Evolutionary conservation across 2,113 vertebrate species (phyloP).

Genomic region (Tychaedon coryphoeus): DNA sequence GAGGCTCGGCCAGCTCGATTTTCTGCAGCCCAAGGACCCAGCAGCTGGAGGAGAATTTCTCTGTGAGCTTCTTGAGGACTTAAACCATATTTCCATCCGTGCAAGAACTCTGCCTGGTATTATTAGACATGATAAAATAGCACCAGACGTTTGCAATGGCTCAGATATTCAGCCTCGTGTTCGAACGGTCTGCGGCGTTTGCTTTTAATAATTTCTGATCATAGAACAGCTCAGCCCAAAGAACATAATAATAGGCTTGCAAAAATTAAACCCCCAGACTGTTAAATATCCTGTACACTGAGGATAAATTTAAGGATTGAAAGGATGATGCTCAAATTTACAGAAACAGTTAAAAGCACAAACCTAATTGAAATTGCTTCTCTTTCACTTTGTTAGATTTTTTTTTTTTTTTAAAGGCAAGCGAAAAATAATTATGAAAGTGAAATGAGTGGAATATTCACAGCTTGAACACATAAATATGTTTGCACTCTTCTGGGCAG

Average conservation of each 20-base stretch:
- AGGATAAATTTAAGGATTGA: background rate
- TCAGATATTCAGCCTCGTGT: background rate
- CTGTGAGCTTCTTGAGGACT: background rate
- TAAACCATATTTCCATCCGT: conserved; percentile 5
- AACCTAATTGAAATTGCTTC: background rate
- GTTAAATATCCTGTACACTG: background rate
- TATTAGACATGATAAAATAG: conserved; percentile 32
- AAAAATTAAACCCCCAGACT: background rate
- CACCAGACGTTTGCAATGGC: conserved; percentile 6
- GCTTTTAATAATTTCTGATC: conserved; percentile 16
- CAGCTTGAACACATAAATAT: background rate
- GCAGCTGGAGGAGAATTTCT: background rate
- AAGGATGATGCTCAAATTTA: background rate
- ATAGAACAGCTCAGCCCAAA: background rate
- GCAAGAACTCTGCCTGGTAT: conserved; percentile 37
- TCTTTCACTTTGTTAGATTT: background rate
- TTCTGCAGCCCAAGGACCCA: background rate
- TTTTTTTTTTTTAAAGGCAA: background rate
- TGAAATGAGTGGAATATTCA: background rate
- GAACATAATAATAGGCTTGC: background rate
- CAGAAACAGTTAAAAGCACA: background rate
- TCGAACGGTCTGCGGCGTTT: background rate
- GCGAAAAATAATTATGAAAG: background rate
- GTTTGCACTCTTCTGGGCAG: background rate
- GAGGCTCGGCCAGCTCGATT: background rate